phyloP scores from a whole-genome alignment of 2,888 invertebrate species.

The Temnothorax ravouxi region DNA sequence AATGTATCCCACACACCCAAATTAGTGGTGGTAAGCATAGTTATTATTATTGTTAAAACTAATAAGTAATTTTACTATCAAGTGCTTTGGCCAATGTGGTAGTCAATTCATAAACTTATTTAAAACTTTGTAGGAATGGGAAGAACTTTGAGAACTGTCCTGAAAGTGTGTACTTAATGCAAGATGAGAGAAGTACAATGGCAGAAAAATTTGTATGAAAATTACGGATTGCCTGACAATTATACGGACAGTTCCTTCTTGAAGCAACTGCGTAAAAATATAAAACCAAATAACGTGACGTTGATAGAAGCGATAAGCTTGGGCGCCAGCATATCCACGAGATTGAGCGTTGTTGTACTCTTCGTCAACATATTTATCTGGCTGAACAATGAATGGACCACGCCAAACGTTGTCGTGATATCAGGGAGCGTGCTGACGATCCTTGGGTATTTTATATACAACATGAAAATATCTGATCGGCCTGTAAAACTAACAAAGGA shows the following conservation, averaged over 20 bases:
- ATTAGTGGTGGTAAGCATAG: background rate
- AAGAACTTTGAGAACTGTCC: background rate
- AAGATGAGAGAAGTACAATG: conserved; percentile 86
- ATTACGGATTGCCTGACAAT: conserved; percentile 95
- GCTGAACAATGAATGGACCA: conserved; percentile 90
- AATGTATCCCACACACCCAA: too few species aligned
- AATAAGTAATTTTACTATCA: background rate
- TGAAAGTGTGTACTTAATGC: background rate
- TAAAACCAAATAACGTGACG: conserved; percentile 92
- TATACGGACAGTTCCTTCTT: conserved; percentile 96
- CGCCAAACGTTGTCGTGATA: conserved; percentile 90
- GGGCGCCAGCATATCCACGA: conserved; percentile 92
- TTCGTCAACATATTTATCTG: conserved; percentile 92
- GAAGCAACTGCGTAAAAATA: conserved; percentile 93
- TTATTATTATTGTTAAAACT: background rate
- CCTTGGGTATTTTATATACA: conserved; percentile 89
- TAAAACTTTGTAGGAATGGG: background rate
- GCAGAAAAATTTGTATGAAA: conserved; percentile 96
- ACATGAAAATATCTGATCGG: conserved; percentile 74
- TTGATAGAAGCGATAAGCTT: conserved; percentile 91
- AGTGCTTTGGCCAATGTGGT: too few species aligned
- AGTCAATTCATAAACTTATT: background rate
- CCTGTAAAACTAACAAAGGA: conserved; percentile 87
- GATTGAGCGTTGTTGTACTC: conserved; percentile 92
- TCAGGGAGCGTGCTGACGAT: conserved; percentile 88